phyloP scores from a whole-genome alignment of 2,113 vertebrate species.

The Phaethon lepturus region DNA sequence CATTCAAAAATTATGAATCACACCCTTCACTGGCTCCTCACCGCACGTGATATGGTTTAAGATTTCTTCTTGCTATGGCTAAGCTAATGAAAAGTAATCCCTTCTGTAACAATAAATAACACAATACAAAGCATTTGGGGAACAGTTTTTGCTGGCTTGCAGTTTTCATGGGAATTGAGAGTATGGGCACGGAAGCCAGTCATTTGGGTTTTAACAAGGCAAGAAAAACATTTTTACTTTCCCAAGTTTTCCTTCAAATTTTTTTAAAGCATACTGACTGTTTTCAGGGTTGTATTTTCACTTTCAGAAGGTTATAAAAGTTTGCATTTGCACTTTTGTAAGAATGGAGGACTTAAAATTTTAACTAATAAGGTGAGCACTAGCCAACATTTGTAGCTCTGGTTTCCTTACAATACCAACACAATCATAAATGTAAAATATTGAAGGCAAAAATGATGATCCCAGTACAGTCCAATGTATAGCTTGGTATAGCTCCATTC shows the following conservation, averaged over 20 bases:
- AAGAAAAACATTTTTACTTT: background rate
- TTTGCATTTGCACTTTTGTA: background rate
- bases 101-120: background rate
- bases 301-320: background rate
- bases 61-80: background rate
- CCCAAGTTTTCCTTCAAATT: background rate
- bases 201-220: background rate
- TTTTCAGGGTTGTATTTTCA: background rate
- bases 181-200: background rate
- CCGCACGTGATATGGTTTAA: background rate
- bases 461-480: background rate
- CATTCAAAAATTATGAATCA: conserved; percentile 43
- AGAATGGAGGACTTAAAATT: background rate
- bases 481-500: background rate
- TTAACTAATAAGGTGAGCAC: background rate
- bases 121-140: background rate
- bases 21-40: background rate
- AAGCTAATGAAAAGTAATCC: background rate
- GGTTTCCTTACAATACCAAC: background rate
- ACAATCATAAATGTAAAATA: background rate
- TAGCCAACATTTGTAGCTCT: background rate
- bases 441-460: background rate
- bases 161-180: background rate
- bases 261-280: background rate
- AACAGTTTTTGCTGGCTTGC: background rate